Conservation (phyloP, 2,113 vertebrate species). For the Abramis brama region DNA sequence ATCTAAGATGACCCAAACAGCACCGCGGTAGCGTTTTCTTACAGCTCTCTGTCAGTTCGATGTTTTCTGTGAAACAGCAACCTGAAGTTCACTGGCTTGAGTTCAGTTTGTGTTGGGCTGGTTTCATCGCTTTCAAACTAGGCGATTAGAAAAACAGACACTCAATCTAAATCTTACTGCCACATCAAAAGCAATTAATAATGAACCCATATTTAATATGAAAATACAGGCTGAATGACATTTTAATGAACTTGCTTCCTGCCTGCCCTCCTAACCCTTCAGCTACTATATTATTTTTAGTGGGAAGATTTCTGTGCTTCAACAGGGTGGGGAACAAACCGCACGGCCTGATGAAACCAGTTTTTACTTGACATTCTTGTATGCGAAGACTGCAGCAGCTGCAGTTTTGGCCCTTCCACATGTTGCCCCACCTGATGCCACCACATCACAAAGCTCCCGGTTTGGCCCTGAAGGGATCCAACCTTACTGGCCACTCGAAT, state of each 20-base stretch:
- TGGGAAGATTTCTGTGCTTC: constrained; percentile 11
- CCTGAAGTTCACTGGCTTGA: constrained; percentile 7
- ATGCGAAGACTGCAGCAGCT: constrained; percentile 28
- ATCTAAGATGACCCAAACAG: constrained; percentile 29
- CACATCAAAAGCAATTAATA: constrained; percentile 39
- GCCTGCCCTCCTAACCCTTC: constrained; percentile 1
- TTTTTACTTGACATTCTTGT: constrained; percentile 56
- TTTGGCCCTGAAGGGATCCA: neutral
- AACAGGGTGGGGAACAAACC: constrained; percentile 45
- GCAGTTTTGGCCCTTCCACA: constrained; percentile 34
- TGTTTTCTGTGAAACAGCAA: constrained; percentile 18
- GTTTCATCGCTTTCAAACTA: neutral
- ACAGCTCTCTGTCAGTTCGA: constrained; percentile 29
- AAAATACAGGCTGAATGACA: constrained; percentile 28
- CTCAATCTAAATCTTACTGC: constrained; percentile 1
- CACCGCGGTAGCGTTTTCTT: constrained; percentile 19
- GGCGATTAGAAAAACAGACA: constrained; percentile 4
- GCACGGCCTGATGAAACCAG: constrained; percentile 37
- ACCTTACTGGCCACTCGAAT: neutral
- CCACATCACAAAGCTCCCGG: neutral
- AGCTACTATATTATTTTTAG: constrained; percentile 49
- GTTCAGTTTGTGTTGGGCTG: constrained; percentile 18
- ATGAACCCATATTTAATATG: constrained; percentile 22
- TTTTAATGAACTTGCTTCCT: constrained; percentile 29
- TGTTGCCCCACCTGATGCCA: constrained; percentile 38